Evolutionary conservation across 2,888 invertebrate species (phyloP).

Genomic region (Leptinotarsa rubiginosa): DNA sequence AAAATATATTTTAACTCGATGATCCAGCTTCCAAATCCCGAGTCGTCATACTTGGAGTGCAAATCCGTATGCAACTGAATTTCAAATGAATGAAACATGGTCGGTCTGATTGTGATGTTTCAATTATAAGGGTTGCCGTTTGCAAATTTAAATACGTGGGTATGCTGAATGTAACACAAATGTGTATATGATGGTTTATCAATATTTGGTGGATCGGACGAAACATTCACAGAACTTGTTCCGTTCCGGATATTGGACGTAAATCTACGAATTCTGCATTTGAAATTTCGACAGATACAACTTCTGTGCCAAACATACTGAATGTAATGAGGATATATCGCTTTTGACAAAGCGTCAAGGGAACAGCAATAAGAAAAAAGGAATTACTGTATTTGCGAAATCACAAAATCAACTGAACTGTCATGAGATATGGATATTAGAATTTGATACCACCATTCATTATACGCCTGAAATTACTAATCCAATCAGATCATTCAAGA

Average conservation of each 20-base stretch:
- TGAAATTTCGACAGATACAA: slow-evolving; percentile 10
- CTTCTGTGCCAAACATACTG: slow-evolving; percentile 12
- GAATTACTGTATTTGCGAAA: no score
- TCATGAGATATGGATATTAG: no score
- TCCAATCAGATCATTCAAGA: no score
- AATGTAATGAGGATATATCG: slow-evolving; percentile 11
- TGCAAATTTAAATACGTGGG: neutral
- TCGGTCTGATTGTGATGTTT: slow-evolving; percentile 17
- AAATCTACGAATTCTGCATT: slow-evolving; percentile 25
- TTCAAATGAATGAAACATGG: neutral
- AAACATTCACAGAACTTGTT: slow-evolving; percentile 30
- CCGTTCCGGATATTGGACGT: slow-evolving; percentile 38
- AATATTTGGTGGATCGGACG: slow-evolving; percentile 31
- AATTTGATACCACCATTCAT: no score
- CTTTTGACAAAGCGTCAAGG: neutral
- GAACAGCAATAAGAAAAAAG: neutral
- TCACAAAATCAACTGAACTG: no score
- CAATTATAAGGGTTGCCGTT: slow-evolving; percentile 4
- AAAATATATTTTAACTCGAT: no score
- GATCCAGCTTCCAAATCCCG: no score
- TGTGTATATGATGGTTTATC: slow-evolving; percentile 41
- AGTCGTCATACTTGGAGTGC: no score
- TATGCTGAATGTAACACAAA: slow-evolving; percentile 30
- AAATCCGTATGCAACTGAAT: neutral
- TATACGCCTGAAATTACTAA: no score